Conservation (phyloP, 2,113 vertebrate species). For the Anolis carolinensis region DNA sequence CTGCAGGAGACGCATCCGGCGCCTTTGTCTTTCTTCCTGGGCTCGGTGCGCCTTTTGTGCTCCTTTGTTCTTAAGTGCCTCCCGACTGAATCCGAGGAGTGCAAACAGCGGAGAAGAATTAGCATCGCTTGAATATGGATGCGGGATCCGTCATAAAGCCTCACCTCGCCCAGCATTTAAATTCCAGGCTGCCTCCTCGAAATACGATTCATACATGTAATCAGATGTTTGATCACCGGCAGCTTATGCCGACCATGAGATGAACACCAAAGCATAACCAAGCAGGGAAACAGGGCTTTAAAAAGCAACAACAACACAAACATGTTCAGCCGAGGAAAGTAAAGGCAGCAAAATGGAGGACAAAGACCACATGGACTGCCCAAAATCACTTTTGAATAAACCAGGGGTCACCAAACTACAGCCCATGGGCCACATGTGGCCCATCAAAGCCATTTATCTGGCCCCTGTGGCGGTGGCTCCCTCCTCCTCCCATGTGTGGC, state of each 20-base stretch:
- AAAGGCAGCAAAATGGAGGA: too few relatives aligned
- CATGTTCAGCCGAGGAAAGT: too few relatives aligned
- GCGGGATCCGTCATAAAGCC: background rate
- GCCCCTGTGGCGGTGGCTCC: too few relatives aligned
- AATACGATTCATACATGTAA: slow-evolving; percentile 19
- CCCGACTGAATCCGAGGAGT: slow-evolving; percentile 16
- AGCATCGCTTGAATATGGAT: slow-evolving; percentile 36
- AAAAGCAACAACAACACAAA: too few relatives aligned
- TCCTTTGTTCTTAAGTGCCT: slow-evolving; percentile 12
- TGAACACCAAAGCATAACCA: background rate
- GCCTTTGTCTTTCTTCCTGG: background rate
- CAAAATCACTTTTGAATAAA: too few relatives aligned
- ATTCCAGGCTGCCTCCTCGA: background rate
- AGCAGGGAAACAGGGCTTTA: background rate
- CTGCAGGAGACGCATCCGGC: background rate
- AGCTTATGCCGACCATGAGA: too few relatives aligned
- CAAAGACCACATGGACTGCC: too few relatives aligned
- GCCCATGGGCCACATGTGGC: too few relatives aligned
- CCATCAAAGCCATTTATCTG: too few relatives aligned
- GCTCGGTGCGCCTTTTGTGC: background rate
- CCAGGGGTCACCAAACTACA: too few relatives aligned
- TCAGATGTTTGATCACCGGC: slow-evolving; percentile 11
- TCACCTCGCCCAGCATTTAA: slow-evolving; percentile 33
- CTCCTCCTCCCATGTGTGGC: too few relatives aligned
- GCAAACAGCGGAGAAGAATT: slow-evolving; percentile 15